Conservation (phyloP, 92 coral and sea anemone genomes). For the Phenganax marumi region DNA sequence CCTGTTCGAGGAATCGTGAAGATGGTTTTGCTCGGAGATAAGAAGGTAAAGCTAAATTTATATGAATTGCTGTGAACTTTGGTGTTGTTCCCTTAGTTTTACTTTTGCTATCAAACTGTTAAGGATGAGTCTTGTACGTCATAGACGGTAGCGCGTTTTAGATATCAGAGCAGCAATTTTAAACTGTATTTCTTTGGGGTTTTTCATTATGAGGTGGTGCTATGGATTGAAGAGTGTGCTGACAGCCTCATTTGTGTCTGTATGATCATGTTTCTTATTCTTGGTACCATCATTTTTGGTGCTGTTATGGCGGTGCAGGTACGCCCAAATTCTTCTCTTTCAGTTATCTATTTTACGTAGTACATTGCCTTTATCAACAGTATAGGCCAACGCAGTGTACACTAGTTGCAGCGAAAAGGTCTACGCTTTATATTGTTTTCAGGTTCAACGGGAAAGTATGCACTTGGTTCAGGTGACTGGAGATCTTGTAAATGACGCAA, state of each 20-base stretch:
- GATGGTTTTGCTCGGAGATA: conserved; percentile 82
- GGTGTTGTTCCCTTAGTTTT: not conserved
- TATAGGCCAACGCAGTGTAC: no score
- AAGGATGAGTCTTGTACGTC: not conserved
- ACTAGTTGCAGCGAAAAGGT: no score
- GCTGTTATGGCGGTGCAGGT: conserved; percentile 94
- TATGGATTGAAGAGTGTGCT: conserved; percentile 76
- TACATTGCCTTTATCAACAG: no score
- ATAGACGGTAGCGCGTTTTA: not conserved
- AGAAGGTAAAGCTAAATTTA: conserved; percentile 49
- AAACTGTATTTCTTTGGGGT: not conserved
- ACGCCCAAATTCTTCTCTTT: not conserved
- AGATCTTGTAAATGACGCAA: conserved; percentile 84
- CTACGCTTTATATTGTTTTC: not conserved
- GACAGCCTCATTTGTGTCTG: conserved; percentile 88
- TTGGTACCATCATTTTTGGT: conserved; percentile 71
- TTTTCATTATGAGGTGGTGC: conserved; percentile 60
- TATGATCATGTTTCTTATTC: conserved; percentile 76
- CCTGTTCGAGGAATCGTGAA: conserved; percentile 82
- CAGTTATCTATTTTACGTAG: no score
- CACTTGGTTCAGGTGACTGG: conserved; percentile 92
- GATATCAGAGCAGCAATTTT: not conserved
- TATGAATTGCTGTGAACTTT: not conserved
- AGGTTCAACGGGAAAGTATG: conserved; percentile 96
- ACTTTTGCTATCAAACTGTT: not conserved